phyloP scores from a whole-genome alignment of 2,888 invertebrate species.

The Catocala sponsa region DNA sequence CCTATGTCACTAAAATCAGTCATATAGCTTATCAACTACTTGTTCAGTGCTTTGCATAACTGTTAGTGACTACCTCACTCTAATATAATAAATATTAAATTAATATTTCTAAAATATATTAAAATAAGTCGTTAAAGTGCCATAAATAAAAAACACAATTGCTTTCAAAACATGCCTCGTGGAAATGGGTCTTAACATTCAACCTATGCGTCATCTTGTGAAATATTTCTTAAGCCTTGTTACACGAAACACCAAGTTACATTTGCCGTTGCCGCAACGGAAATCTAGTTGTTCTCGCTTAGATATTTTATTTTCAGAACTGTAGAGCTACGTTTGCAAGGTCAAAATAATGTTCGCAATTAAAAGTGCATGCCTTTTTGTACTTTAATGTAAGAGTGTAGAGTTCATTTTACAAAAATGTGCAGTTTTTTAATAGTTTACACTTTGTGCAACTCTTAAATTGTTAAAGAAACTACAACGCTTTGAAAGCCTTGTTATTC shows the following conservation, averaged over 20 bases:
- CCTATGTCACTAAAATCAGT: too few species aligned
- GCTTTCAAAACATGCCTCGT: too few species aligned
- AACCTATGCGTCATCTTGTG: slow-evolving; percentile 17
- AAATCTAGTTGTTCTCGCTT: slow-evolving; percentile 2
- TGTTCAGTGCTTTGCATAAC: too few species aligned
- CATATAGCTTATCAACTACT: too few species aligned
- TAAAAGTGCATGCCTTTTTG: background rate
- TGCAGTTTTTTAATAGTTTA: background rate
- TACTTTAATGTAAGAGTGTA: background rate
- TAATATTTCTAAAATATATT: too few species aligned
- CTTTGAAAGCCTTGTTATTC: too few species aligned
- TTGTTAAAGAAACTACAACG: background rate
- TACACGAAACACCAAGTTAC: background rate
- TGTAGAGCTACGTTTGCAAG: slow-evolving; percentile 8
- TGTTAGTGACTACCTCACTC: too few species aligned
- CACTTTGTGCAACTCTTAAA: slow-evolving; percentile 1
- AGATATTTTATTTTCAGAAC: background rate
- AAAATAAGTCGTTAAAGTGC: too few species aligned
- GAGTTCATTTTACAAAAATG: background rate
- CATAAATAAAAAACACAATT: too few species aligned
- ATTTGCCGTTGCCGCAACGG: background rate
- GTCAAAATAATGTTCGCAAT: slow-evolving; percentile 10
- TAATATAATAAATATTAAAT: too few species aligned
- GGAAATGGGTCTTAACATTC: slow-evolving; percentile 1
- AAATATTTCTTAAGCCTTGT: slow-evolving; percentile 20